phyloP scores from a whole-genome alignment of 1,140 invertebrate genomes.

The Rhagoletis pomonella region DNA sequence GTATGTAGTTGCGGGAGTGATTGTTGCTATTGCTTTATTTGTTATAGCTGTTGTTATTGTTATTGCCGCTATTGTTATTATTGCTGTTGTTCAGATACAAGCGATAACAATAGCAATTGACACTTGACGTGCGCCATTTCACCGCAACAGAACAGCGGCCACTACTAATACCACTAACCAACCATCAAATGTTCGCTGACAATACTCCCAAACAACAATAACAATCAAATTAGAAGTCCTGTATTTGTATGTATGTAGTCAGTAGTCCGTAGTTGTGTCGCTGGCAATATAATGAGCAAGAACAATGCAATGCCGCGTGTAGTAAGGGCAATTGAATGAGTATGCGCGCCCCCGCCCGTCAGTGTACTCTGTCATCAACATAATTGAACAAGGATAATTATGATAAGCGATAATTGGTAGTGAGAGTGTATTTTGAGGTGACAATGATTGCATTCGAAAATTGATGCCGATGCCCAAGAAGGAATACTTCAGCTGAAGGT shows the following conservation, averaged over 20 bases:
- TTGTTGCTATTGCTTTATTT: conserved; percentile 2
- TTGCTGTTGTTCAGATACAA: conserved; percentile 22
- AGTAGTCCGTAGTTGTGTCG: background rate
- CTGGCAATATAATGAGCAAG: background rate
- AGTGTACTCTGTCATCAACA: conserved; percentile 37
- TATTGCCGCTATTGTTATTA: background rate
- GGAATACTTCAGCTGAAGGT: too few relatives aligned
- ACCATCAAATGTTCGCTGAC: background rate
- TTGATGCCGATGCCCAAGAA: too few relatives aligned
- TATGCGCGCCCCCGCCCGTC: background rate
- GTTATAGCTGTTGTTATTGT: background rate
- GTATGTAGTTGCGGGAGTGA: background rate
- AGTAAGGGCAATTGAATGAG: background rate
- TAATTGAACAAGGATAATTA: conserved; percentile 51
- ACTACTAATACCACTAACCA: background rate
- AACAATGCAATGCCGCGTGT: background rate
- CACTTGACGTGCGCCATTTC: conserved; percentile 47
- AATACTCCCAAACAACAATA: background rate
- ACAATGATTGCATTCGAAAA: conserved; percentile 43
- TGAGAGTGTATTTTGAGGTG: conserved; percentile 17
- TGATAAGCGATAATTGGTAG: conserved; percentile 32
- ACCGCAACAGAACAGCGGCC: conserved; percentile 15
- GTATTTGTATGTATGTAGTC: too few relatives aligned
- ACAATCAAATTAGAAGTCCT: background rate
- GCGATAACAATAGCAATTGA: conserved; percentile 48